These are phyloP conservation scores for Polydrusus cervinus DNA, from an alignment of 2,888 invertebrate genomes.

Conservation along the genomic window DNA sequence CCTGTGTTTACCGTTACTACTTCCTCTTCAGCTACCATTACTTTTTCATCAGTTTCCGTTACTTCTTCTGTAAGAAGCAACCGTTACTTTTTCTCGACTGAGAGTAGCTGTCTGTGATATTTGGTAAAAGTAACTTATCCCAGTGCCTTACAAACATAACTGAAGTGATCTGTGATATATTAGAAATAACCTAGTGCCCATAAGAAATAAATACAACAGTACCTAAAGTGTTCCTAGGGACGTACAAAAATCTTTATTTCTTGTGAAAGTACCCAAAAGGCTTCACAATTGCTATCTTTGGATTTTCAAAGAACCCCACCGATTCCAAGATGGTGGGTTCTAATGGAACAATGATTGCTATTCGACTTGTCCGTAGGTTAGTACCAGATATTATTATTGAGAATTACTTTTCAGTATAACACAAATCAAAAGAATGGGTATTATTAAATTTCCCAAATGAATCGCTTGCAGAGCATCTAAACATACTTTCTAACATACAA, in stretches of 20 bases:
- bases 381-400: slow-evolving; percentile 14
- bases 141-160: slow-evolving; percentile 19
- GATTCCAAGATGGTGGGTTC: slow-evolving; percentile 84
- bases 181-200: slow-evolving; percentile 20
- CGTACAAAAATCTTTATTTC: slow-evolving; percentile 16
- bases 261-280: slow-evolving; percentile 55
- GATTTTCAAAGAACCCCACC: slow-evolving; percentile 62
- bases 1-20: slow-evolving; percentile 8
- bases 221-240: slow-evolving; percentile 2
- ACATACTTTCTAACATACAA: no score
- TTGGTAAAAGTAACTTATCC: slow-evolving; percentile 13
- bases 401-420: background rate
- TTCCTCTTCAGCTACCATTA: slow-evolving; percentile 8
- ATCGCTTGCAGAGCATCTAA: no score
- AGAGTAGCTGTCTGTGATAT: slow-evolving; percentile 18
- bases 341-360: slow-evolving; percentile 90
- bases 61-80: background rate
- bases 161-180: slow-evolving; percentile 51
- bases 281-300: slow-evolving; percentile 70
- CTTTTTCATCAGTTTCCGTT: background rate
- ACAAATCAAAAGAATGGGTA: no score
- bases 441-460: no score
- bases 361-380: slow-evolving; percentile 84
- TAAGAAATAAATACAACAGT: slow-evolving; percentile 22
- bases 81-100: background rate